A percentile compares a stretch with the other conserved stretches of the same genome.
Conservation (phyloP, 2,888 invertebrate species). For the Hetaerina titia region DNA sequence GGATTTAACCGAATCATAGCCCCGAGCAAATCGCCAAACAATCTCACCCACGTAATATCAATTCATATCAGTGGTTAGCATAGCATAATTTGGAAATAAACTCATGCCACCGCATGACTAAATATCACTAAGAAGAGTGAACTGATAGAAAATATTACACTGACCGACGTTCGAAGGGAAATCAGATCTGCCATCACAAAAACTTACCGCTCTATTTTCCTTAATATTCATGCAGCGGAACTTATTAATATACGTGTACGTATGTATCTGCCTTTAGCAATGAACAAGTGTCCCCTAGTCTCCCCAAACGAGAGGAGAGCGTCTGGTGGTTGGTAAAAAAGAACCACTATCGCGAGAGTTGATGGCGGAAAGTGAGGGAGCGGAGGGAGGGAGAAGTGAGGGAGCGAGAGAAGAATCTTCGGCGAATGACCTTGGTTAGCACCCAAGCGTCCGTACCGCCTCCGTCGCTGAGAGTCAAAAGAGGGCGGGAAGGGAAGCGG, state of each 20-base stretch:
- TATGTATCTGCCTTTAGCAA: not conserved
- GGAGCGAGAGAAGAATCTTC: not conserved
- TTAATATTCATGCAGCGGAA: not conserved
- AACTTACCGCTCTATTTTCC: not conserved
- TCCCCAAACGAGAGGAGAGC: not conserved
- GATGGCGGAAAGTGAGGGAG: not conserved
- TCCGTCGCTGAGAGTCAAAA: too few species aligned
- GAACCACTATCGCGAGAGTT: not conserved
- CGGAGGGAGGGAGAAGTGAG: not conserved
- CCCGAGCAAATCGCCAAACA: too few species aligned
- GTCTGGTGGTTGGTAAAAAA: conserved; percentile 66
- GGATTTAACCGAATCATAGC: too few species aligned
- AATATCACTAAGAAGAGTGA: too few species aligned
- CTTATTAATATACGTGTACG: not conserved
- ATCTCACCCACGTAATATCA: too few species aligned
- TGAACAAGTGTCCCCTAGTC: conserved; percentile 50
- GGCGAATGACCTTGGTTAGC: conserved; percentile 57
- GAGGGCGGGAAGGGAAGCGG: not conserved
- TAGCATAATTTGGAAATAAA: too few species aligned
- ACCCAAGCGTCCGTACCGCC: conserved; percentile 51
- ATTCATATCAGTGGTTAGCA: too few species aligned
- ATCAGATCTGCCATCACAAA: not conserved
- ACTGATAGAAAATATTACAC: too few species aligned
- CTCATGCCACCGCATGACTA: too few species aligned
- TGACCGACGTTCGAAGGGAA: not conserved